phyloP scores from a whole-genome alignment of 2,113 vertebrate species.

The Grammatotria lemairii region DNA sequence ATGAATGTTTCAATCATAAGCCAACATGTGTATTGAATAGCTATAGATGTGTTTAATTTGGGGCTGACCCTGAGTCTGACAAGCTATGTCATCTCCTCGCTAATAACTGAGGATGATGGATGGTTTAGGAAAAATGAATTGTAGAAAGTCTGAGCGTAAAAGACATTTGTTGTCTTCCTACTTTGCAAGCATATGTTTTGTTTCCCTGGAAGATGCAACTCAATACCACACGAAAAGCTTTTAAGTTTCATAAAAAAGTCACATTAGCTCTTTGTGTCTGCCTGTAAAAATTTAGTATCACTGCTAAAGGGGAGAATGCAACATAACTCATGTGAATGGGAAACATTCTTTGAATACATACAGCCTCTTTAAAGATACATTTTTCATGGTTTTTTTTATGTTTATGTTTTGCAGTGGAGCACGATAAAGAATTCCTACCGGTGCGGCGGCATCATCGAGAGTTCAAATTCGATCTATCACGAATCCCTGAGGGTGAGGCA shows the following conservation, averaged over 20 bases:
- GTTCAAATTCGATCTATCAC: conserved; percentile 90
- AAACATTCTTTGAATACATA: background rate
- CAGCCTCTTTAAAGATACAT: background rate
- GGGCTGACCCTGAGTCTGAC: background rate
- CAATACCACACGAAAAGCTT: background rate
- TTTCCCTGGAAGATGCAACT: background rate
- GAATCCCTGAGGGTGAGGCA: conserved; percentile 90
- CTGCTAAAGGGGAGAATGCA: background rate
- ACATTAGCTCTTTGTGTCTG: background rate
- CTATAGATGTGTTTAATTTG: conserved; percentile 24
- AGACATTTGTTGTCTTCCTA: background rate
- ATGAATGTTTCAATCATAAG: conserved; percentile 38
- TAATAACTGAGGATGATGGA: conserved; percentile 1
- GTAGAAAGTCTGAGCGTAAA: background rate
- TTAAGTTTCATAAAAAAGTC: background rate
- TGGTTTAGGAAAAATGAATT: background rate
- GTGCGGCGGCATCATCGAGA: conserved; percentile 88
- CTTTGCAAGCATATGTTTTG: background rate
- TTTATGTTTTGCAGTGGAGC: conserved; percentile 77
- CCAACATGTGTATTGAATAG: conserved; percentile 33
- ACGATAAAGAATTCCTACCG: conserved; percentile 88
- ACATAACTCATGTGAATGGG: background rate
- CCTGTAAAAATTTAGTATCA: background rate
- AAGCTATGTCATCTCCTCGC: background rate
- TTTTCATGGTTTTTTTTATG: background rate